Percentiles rank a stretch among this genome's conserved stretches.
phyloP scores from a whole-genome alignment of 1,140 invertebrate genomes.

The Leguminivora glycinivorella region DNA sequence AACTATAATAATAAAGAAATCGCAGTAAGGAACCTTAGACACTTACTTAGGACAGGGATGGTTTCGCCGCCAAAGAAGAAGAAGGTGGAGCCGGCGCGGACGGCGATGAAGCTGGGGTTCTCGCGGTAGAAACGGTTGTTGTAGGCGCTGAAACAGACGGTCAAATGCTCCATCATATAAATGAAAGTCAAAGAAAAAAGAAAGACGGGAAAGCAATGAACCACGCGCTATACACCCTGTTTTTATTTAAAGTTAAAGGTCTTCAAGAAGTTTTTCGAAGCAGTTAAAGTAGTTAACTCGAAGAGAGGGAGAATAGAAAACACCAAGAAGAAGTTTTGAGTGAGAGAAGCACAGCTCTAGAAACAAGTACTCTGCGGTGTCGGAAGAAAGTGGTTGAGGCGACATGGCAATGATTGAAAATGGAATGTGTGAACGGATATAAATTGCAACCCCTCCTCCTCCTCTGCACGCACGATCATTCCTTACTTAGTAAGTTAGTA shows the following conservation, averaged over 20 bases:
- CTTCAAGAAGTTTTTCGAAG: constrained; percentile 34
- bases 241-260: too few relatives aligned
- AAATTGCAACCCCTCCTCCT: constrained; percentile 33
- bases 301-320: too few relatives aligned
- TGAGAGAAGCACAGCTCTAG: too few relatives aligned
- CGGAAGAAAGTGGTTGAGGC: constrained; percentile 27
- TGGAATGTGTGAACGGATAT: constrained; percentile 25
- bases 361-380: too few relatives aligned
- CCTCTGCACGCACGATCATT: constrained; percentile 29
- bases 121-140: constrained; percentile 67
- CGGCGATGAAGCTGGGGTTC: constrained; percentile 61
- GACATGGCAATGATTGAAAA: constrained; percentile 30
- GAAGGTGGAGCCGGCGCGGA: constrained; percentile 56
- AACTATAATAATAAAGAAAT: too few relatives aligned
- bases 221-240: too few relatives aligned
- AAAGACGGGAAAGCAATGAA: too few relatives aligned
- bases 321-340: too few relatives aligned
- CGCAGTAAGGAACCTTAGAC: too few relatives aligned
- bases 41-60: constrained; percentile 42
- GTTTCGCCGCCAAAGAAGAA: constrained; percentile 54
- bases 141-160: constrained; percentile 52
- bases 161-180: too few relatives aligned
- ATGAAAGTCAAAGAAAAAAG: too few relatives aligned
- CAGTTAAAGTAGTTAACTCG: constrained; percentile 33
- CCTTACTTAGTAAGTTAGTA: constrained; percentile 14